Evolutionary conservation across 1,140 invertebrate genomes (phyloP).

Genomic region (Atopsyche davidsoni): DNA sequence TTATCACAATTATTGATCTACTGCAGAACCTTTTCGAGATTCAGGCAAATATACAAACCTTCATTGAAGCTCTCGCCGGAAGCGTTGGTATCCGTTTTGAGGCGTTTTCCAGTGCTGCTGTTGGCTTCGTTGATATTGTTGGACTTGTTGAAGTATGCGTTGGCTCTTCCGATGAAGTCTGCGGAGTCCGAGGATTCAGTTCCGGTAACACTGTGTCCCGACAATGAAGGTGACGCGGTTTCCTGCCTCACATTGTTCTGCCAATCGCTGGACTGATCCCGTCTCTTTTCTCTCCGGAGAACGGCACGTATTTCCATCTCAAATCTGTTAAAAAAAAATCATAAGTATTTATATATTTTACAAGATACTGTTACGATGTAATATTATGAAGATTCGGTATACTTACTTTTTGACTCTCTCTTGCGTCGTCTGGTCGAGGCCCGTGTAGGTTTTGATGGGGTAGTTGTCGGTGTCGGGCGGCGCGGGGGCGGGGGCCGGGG

Average conservation of each 20-base stretch:
- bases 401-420: constrained; percentile 40
- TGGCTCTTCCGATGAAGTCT: constrained; percentile 37
- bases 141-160: constrained; percentile 12
- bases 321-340: constrained; percentile 51
- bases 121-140: constrained; percentile 8
- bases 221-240: constrained; percentile 12
- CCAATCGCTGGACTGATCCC: constrained; percentile 22
- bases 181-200: constrained; percentile 29
- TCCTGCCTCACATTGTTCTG: constrained; percentile 16
- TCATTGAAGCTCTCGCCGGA: constrained; percentile 21
- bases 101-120: constrained; percentile 20
- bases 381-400: neutral
- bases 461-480: constrained; percentile 41
- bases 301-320: constrained; percentile 66
- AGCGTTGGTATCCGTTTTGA: constrained; percentile 23
- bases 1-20: too few relatives aligned
- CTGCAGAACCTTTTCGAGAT: too few relatives aligned
- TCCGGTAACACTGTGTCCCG: constrained; percentile 2
- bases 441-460: constrained; percentile 52
- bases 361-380: too few relatives aligned
- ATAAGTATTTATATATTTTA: neutral
- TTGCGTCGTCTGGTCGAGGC: constrained; percentile 53
- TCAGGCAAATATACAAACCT: constrained; percentile 17
- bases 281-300: constrained; percentile 43
- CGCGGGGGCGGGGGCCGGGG: neutral